Evolutionary conservation across 1,140 invertebrate species (phyloP), one percentile per base, ranked within the genome.

Genomic region (Cydia fagiglandana): DNA sequence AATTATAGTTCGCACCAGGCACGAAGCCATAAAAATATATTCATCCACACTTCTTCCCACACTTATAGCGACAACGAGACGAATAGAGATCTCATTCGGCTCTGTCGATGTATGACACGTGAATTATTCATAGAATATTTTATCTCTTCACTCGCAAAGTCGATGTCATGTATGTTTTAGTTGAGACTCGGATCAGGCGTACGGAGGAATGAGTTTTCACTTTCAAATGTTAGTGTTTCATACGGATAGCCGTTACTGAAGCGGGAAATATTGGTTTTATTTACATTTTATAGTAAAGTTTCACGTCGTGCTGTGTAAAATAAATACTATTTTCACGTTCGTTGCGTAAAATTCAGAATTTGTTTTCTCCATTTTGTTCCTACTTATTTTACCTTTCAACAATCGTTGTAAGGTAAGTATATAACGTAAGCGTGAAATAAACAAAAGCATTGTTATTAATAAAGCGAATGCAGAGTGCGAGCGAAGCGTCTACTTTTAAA

Each of bases 121-220:
- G 83, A 84, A 87, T 87, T 85, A 87, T 87, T 86, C 85, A 84
- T 86, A 79, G 81, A 87, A 87, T 87, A 87, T 87, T 81, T 87
- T 84, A 82, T 80, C 82, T 78, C 73, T 76, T 76, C 76, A 81
- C 76, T 76, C 73, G 73, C 64, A 34, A 83, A 85, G 78, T 80
- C 34, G 74, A 79, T 79, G 82, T 80, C 82, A 80, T 83, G 79
- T 86, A 82, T 84, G 81, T 84, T 86, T 86, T 80, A 85, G 41
- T 47, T 15, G 47, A 20, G 41, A 73, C 73, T 50, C 47, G 47
- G 73, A 50, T 73, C 45, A 53, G 73, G 41, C 45, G 73, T 9
- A n/a, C n/a, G 15, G 5, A 28, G 38, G 73, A 73, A 50, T 73
- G 45, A 73, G 12, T 50, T 73, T 73, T 73, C 47, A 73, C 73